Conservation (phyloP, 1,140 invertebrate species). For the Maconellicoccus hirsutus region DNA sequence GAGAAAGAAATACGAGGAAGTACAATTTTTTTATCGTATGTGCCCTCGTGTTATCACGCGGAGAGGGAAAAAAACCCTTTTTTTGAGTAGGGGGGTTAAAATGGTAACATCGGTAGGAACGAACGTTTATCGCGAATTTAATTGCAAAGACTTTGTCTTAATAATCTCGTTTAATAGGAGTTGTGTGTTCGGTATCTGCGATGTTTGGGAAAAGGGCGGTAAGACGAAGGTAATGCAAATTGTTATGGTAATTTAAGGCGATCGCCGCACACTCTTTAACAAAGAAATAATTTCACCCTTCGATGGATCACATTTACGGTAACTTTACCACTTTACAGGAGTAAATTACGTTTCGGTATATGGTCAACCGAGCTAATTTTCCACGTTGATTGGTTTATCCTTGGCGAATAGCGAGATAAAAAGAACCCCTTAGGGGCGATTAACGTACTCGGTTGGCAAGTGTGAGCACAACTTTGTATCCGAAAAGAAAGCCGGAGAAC, state of each 20-base stretch:
- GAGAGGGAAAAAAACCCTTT: no score
- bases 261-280: background rate
- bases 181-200: background rate
- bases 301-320: background rate
- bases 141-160: conserved; percentile 5
- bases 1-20: no score
- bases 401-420: no score
- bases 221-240: conserved; percentile 3
- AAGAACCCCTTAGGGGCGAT: no score
- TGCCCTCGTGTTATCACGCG: no score
- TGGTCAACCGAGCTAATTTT: background rate
- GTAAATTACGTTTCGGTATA: background rate
- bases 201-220: background rate
- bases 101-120: background rate
- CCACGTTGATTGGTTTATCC: conserved; percentile 7
- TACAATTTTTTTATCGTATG: background rate
- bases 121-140: conserved; percentile 8
- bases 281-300: background rate
- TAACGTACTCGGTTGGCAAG: background rate
- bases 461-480: background rate
- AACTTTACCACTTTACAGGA: background rate
- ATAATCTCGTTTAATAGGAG: conserved; percentile 2
- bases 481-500: background rate
- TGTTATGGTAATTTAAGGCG: conserved; percentile 8
- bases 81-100: no score